Evolutionary conservation across 2,888 invertebrate genomes (phyloP).

Genomic region (Lasius platythorax): DNA sequence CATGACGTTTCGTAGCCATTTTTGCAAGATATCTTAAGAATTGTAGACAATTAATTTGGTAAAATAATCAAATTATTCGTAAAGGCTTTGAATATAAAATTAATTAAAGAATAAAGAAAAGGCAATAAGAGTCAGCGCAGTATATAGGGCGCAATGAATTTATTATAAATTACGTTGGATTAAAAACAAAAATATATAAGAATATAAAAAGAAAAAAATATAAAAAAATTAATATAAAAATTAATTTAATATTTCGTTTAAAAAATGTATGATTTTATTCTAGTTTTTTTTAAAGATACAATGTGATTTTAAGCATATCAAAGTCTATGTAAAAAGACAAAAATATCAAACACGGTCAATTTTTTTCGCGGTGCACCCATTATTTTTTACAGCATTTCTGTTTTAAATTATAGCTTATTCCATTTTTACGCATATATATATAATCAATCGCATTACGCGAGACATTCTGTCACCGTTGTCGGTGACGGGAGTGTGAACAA

Average conservation of each 20-base stretch:
- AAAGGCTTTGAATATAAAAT: too few relatives aligned
- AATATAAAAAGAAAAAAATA: too few relatives aligned
- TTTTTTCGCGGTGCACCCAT: background rate
- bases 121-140: too few relatives aligned
- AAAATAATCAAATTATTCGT: too few relatives aligned
- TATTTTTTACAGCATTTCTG: background rate
- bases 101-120: too few relatives aligned
- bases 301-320: background rate
- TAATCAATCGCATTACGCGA: conserved; percentile 11
- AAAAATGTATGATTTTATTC: background rate
- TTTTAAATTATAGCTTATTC: background rate
- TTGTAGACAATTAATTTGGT: background rate
- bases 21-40: background rate
- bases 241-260: background rate
- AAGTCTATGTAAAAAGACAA: background rate
- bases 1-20: background rate
- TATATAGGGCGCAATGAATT: too few relatives aligned
- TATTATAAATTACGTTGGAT: too few relatives aligned
- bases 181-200: too few relatives aligned
- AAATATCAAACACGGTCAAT: background rate
- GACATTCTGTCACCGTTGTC: background rate
- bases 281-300: background rate
- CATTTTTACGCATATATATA: background rate
- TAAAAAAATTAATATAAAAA: too few relatives aligned
- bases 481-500: conserved; percentile 19